These are phyloP conservation scores for Anticlea derivata DNA, from an alignment of 2,888 invertebrate genomes.

Conservation along the genomic window DNA sequence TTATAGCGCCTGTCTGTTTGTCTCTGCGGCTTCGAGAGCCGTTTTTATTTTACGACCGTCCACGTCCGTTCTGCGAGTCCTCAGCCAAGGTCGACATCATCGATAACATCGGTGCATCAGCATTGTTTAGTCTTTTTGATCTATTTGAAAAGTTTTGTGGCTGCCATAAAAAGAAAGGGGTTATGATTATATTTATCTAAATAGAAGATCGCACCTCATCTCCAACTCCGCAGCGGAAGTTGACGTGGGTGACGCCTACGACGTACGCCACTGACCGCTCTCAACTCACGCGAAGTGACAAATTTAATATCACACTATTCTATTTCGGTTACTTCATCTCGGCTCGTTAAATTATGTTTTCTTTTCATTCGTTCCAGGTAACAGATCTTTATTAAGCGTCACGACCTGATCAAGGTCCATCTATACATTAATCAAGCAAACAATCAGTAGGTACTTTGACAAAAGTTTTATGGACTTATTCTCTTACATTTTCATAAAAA, in stretches of 20 bases:
- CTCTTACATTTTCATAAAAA: no score
- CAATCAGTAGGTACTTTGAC: not conserved
- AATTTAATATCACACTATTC: conserved; percentile 64
- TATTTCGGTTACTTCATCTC: conserved; percentile 57
- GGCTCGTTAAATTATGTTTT: conserved; percentile 46
- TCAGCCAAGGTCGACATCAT: conserved; percentile 70
- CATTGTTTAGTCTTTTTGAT: conserved; percentile 40
- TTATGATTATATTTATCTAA: conserved; percentile 26
- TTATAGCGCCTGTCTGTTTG: conserved; percentile 72
- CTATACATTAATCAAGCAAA: conserved; percentile 39
- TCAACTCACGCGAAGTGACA: conserved; percentile 55
- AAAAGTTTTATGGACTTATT: no score
- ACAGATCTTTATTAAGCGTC: conserved; percentile 42
- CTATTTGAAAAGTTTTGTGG: conserved; percentile 29
- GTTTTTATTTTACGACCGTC: conserved; percentile 78
- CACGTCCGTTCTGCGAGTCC: conserved; percentile 73
- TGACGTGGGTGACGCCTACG: conserved; percentile 77
- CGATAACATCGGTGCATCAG: conserved; percentile 38
- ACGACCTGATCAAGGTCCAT: conserved; percentile 45
- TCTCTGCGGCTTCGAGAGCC: conserved; percentile 64
- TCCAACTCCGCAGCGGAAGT: conserved; percentile 66
- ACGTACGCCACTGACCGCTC: conserved; percentile 65
- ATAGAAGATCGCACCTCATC: conserved; percentile 48
- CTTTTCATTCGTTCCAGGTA: conserved; percentile 61
- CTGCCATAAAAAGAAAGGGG: conserved; percentile 26